phyloP scores from a whole-genome alignment of 2,888 invertebrate species.

The Stenichneumon culpator region DNA sequence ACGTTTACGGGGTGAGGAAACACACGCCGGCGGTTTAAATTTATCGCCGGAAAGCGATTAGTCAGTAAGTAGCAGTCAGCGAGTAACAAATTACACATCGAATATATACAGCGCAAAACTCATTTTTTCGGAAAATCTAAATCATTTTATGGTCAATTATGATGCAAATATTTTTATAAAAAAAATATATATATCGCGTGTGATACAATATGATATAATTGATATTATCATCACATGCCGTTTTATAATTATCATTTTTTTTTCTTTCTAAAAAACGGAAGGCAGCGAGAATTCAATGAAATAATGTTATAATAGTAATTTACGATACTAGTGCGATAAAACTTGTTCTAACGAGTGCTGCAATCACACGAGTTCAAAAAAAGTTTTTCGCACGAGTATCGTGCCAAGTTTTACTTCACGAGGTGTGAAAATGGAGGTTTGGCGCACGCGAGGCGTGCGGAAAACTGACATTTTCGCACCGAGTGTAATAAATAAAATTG shows the following conservation, averaged over 20 bases:
- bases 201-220: neutral
- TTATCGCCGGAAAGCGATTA: conserved; percentile 12
- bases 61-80: neutral
- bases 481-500: conserved; percentile 3
- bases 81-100: neutral
- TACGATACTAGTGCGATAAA: no score
- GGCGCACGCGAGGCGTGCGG: no score
- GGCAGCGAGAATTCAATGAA: neutral
- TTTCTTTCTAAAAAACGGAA: neutral
- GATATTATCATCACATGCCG: neutral
- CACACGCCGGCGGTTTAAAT: conserved; percentile 20
- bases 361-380: no score
- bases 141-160: neutral
- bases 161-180: neutral
- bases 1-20: conserved; percentile 26
- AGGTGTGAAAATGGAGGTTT: no score
- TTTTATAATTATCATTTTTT: neutral
- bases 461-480: no score
- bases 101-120: neutral
- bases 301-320: neutral
- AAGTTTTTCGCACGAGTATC: no score
- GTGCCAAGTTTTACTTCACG: no score
- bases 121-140: neutral
- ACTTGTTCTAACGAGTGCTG: no score
- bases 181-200: neutral